Evolutionary conservation across 64 coral and sea anemone species (phyloP), one percentile per base, ranked within the genome.

Genomic region (Stichodactyla mertensii): DNA sequence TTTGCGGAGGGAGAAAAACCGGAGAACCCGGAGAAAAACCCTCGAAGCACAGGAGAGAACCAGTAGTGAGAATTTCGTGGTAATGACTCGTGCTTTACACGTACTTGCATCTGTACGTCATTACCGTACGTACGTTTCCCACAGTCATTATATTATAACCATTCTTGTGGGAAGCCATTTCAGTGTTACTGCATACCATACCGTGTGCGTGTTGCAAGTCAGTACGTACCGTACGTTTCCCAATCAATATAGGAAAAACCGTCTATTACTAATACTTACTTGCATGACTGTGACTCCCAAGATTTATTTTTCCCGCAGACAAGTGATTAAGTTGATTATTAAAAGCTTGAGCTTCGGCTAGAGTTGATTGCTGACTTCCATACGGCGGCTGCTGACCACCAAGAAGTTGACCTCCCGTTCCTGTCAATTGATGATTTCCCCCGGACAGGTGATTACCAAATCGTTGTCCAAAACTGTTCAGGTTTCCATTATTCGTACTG

Each of bases 291-390:
- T 81, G 36, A 20, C 78, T 55, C 53, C 60, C 83, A n/a, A 85
- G 60, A 16, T 85, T 85, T 23, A 85, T 23, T 19, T 85, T 85
- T 23, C 56, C 83, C 8, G 4, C 10, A 31, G 83, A 61, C 15
- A 85, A 64, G 27, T 64, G 83, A 85, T 10, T 85, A 6, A 85
- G 56, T 19, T 85, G 83, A 85, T 85, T 85, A 4, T 23, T 28
- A 85, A 85, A 85, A 4, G 57, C 18, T 51, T 85, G 83, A 6
- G 83, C 83, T 31, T 85, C 83, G 6, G 83, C 83, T 5, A 45
- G 7, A 8, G 27, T 54, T 7, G 80, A 54, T 16, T 54, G 36
- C 18, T 77, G 80, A 20, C 55, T 54, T 55, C 36, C 13, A 55
- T 54, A 82, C 13, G 16, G 80, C 54, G 51, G 16, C 52, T 28